Evolutionary conservation across 2,797 vertebrate genomes (phyloP), one percentile per base, ranked within the genome.

Genomic region (Alosa sapidissima): DNA sequence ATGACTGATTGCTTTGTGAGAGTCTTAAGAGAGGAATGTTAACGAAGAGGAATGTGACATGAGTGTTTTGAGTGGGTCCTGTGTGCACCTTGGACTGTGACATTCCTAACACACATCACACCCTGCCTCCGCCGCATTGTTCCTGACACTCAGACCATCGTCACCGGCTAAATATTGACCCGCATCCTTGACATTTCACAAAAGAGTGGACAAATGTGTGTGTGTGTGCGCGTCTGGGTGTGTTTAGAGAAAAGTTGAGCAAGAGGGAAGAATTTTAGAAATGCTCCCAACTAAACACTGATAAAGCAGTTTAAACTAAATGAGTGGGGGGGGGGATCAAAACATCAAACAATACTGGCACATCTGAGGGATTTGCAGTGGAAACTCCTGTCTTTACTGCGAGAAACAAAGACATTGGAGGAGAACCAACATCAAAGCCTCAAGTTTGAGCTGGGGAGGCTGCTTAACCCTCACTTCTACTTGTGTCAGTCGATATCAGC

Each of bases 121-220:
- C 68, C 33, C 33, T 45, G 68, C 36, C 68, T 16, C 68, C 14
- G 13, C 16, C 33, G 2, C 68, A 41, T 75, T 75, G 68, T 45
- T 75, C 68, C 68, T 75, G 65, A 45, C 68, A 45, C 68, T 75
- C 45, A 19, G 41, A 58, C 55, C 82, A 7, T 45, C 82, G 21
- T 82, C 36, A n/a, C 19, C 1, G 13, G 58, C 55, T 60, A 83
- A 83, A 83, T 62, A 83, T 83, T 83, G 28, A 83, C 82, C 82
- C 82, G 47, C 7, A 36, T 45, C 54, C 82, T 83, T 83, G 55
- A 62, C 52, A 47, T 47, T 83, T 45, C 45, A 60, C 82, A 75
- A 75, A 36, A 16, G 55, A 41, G 36, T 45, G 82, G 82, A 48
- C 68, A 45, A 75, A 75, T 65, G 60, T 65, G 60, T 24, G 21